Base-by-base conservation (phyloP, 2,113 vertebrate genomes). In the Myotis davidii region DNA sequence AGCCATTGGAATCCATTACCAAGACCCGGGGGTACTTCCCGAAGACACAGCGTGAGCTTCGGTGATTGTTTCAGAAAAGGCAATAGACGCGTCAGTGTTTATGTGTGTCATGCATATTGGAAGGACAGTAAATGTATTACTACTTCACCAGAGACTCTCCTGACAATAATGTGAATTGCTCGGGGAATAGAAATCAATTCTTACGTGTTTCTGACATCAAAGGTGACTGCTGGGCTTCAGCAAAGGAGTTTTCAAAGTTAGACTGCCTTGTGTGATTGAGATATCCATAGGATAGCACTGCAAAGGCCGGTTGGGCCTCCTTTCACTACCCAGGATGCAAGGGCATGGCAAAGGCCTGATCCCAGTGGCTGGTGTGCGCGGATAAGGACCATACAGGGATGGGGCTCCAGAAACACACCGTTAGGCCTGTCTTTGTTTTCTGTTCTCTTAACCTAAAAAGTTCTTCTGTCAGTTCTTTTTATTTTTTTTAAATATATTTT, bases 151-250 rank as follows among this genome's bases (percentile, higher is more conserved):
- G 77, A 42, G 79, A 95, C 56, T 88, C 81, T 93, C 72, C 81
- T 92, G 74, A 97, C 88, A 96, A 97, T 92, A 92, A 96, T 91
- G 69, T 90, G 94, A 95, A 97, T 93, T 91, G 42, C 92, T 87
- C 10, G 83, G 74, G 73, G 56, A 97, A 95, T 23, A 69, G 59
- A 96, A 95, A 97, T 96, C 87, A 93, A 95, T 95, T 95, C 65
- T 87, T 92, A 70, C 96, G 65, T 95, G 74, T 42, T 92, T 81
- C 52, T 96, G 95, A 97, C 85, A 97, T 69, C 92, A 91, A 97
- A 95, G 92, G 88, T 97, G 93, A 96, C 91, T 32, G 21, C 87
- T 83, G 73, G 59, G 76, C 73, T 96, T 96, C 34, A 64, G 52
- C 45, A 84, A 92, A 92, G 85, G 39, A 37, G 65, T 59, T 59